These are phyloP conservation scores for Trachemys scripta DNA, from an alignment of 2,113 vertebrate species.

Conservation along the genomic window DNA sequence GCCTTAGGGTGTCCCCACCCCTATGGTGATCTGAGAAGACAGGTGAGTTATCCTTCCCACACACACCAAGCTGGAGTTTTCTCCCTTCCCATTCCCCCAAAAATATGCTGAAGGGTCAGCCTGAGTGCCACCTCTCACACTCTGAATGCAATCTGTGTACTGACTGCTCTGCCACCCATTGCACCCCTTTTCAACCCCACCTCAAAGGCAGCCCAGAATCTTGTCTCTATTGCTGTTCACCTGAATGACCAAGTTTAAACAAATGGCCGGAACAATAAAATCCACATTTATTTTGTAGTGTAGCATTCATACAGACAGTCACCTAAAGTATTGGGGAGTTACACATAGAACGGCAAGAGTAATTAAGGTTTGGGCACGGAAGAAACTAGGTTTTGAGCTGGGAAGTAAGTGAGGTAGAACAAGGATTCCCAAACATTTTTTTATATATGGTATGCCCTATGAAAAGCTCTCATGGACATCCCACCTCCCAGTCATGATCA, in stretches of 20 bases:
- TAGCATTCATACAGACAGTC: background rate
- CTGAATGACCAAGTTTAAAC: background rate
- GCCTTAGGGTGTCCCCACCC: background rate
- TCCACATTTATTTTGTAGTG: background rate
- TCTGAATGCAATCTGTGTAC: background rate
- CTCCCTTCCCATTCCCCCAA: background rate
- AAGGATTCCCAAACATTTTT: slow-evolving; percentile 25
- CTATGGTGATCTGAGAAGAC: background rate
- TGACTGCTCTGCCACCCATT: rapidly evolving
- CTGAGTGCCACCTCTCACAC: background rate
- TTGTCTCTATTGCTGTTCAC: background rate
- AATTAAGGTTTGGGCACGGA: background rate
- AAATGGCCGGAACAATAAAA: background rate
- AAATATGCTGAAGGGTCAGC: background rate
- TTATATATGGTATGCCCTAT: background rate
- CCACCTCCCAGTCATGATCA: slow-evolving; percentile 13
- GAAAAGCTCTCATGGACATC: background rate
- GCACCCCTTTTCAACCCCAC: background rate
- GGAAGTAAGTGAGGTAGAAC: background rate
- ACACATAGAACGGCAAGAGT: rapidly evolving
- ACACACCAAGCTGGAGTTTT: background rate
- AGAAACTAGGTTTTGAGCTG: background rate
- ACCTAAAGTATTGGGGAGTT: rapidly evolving
- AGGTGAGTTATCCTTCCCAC: background rate
- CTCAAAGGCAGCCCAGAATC: background rate